Evolutionary conservation across 2,888 invertebrate genomes (phyloP).

Genomic region (Acrobasis suavella): DNA sequence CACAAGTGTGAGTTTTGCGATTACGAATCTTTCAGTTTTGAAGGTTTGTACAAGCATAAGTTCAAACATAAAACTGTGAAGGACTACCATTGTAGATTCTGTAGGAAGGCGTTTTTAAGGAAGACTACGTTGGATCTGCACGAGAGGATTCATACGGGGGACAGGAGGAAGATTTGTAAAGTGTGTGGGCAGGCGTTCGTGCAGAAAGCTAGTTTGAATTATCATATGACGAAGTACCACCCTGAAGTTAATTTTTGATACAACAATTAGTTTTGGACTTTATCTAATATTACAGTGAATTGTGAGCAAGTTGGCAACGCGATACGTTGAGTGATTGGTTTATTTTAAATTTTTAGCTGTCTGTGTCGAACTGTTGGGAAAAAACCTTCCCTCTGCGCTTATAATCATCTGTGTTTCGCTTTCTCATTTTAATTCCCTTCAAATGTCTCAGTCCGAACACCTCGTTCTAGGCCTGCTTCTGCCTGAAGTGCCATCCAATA

Average conservation of each 20-base stretch:
- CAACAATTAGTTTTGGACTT: too few relatives aligned
- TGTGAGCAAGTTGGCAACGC: too few relatives aligned
- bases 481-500: too few relatives aligned
- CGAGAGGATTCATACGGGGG: slow-evolving; percentile 69
- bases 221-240: slow-evolving; percentile 72
- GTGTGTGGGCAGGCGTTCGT: slow-evolving; percentile 71
- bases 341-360: too few relatives aligned
- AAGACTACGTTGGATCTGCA: slow-evolving; percentile 57
- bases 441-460: too few relatives aligned
- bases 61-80: slow-evolving; percentile 68
- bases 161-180: slow-evolving; percentile 59
- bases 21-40: slow-evolving; percentile 58
- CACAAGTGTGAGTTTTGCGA: slow-evolving; percentile 62
- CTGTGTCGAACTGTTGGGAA: too few relatives aligned
- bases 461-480: too few relatives aligned
- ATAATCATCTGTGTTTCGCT: too few relatives aligned
- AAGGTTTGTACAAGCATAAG: slow-evolving; percentile 62
- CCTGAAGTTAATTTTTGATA: slow-evolving; percentile 61
- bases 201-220: slow-evolving; percentile 71
- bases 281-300: too few relatives aligned
- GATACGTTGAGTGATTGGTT: too few relatives aligned
- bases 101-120: slow-evolving; percentile 69
- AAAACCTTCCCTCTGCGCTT: too few relatives aligned
- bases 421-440: too few relatives aligned
- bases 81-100: slow-evolving; percentile 67